Evolutionary conservation across 2,888 invertebrate genomes (phyloP), one percentile per base, ranked within the genome.

Genomic region (Chymomyza procnemis): DNA sequence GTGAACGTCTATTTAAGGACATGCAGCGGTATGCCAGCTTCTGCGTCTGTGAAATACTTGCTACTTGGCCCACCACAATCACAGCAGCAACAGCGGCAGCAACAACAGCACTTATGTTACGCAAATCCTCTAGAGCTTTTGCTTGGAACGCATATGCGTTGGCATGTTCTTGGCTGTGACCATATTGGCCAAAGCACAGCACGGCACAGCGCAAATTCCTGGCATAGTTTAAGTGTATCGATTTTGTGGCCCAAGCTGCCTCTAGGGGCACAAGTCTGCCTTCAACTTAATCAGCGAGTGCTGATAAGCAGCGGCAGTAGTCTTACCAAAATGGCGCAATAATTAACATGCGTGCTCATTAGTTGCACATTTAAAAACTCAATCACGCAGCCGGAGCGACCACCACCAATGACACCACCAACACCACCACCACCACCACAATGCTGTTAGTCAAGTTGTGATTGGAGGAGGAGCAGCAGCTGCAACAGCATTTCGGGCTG

Each of bases 101-200:
- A 34, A 47, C 22, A 34, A 14, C 46, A 16, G 52, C 26, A 48
- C 14, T 18, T 30, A 18, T 21, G 47, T 59, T 65, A 87, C 85
- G 86, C 86, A 87, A 87, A 87, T 88, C 88, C 86, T 88, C 86
- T 81, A 87, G 86, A 87, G 86, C 80, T 83, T 87, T 84, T 74
- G 67, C 75, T 26, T 21, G 30, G 21, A 26, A 26, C 63, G 64
- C 66, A 65, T 41, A 18, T 18, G 56, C 56, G 19, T 56, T 56
- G 56, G 56, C 56, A 56, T 56, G 14, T 56, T 56, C 56, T 41
- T 41, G 34, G n/a, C 56, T 86, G 54, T 54, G 81, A 80, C 81
- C 81, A 82, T 82, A 82, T 81, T 81, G 81, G 87, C 85, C 69
- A 69, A 70, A 57, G 73, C 69, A 73, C 73, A 61, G 73, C 63